These are phyloP conservation scores for Eurystomus glaucurus DNA, from an alignment of 2,797 vertebrate species.

Conservation along the genomic window DNA sequence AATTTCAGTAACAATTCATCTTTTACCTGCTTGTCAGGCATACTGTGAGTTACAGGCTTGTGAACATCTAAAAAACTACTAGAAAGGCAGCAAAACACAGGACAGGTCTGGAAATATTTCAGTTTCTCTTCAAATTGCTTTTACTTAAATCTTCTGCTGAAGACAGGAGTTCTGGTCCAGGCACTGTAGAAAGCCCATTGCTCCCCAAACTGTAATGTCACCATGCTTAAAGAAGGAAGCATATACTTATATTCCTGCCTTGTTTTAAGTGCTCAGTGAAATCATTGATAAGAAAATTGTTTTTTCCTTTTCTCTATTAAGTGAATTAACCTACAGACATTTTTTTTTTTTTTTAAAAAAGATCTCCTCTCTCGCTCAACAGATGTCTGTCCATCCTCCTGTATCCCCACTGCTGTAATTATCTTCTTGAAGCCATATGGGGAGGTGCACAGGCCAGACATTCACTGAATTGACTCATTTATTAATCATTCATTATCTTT, in stretches of 20 bases:
- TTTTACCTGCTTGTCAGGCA: not conserved
- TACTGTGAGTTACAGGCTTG: not conserved
- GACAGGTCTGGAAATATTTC: not conserved
- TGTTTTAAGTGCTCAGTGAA: not conserved
- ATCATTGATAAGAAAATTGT: not conserved
- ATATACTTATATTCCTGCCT: not conserved
- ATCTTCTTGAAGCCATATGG: conserved; percentile 12
- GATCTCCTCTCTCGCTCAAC: fast-evolving
- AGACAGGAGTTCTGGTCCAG: not conserved
- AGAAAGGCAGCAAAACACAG: not conserved
- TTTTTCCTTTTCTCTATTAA: not conserved
- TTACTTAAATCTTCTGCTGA: not conserved
- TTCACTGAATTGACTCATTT: conserved; percentile 35
- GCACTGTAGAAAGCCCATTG: not conserved
- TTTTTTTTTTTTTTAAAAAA: not conserved
- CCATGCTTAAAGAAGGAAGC: not conserved
- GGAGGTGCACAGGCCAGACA: not conserved
- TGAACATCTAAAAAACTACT: not conserved
- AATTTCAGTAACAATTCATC: not conserved
- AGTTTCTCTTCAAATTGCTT: not conserved
- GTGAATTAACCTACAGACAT: not conserved
- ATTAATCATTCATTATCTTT: conserved; percentile 61
- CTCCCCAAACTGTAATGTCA: not conserved
- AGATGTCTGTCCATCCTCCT: conserved; percentile 3
- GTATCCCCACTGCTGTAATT: not conserved